Evolutionary conservation across 1,140 invertebrate genomes (phyloP).

Genomic region (Zaprionus gabonicus): DNA sequence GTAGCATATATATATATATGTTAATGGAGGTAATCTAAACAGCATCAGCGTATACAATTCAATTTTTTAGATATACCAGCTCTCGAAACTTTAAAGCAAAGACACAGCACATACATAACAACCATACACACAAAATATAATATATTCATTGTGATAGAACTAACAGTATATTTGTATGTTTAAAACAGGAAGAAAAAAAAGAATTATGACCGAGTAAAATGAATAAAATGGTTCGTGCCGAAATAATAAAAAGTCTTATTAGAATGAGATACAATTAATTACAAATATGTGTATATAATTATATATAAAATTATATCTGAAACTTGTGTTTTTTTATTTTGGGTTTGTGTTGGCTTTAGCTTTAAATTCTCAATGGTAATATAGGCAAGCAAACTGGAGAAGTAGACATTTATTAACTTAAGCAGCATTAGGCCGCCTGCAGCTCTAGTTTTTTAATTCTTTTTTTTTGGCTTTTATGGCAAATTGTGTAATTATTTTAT

Average conservation of each 20-base stretch:
- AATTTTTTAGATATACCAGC: constrained; percentile 6
- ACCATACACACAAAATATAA: constrained; percentile 51
- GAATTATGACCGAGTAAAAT: constrained; percentile 18
- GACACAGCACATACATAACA: constrained; percentile 48
- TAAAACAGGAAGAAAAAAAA: constrained; percentile 48
- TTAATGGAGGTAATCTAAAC: constrained; percentile 36
- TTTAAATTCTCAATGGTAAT: too few species aligned
- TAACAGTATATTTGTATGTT: constrained; percentile 73
- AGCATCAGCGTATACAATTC: constrained; percentile 19
- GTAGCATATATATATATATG: constrained; percentile 41
- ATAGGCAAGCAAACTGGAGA: too few species aligned
- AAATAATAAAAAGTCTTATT: constrained; percentile 24
- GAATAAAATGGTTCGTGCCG: constrained; percentile 28
- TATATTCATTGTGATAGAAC: constrained; percentile 77
- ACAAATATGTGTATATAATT: constrained; percentile 19
- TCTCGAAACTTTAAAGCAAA: constrained; percentile 59
- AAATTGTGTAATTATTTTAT: background rate
- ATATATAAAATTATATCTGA: constrained; percentile 17
- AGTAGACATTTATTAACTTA: too few species aligned
- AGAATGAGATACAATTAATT: constrained; percentile 31
- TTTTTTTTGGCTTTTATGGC: background rate
- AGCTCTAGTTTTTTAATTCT: too few species aligned
- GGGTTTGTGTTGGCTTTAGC: background rate
- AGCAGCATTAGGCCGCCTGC: too few species aligned
- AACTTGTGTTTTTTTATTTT: background rate